These are phyloP conservation scores for Propithecus perrieri DNA, from an alignment of 2,797 vertebrate genomes.

Conservation along the genomic window DNA sequence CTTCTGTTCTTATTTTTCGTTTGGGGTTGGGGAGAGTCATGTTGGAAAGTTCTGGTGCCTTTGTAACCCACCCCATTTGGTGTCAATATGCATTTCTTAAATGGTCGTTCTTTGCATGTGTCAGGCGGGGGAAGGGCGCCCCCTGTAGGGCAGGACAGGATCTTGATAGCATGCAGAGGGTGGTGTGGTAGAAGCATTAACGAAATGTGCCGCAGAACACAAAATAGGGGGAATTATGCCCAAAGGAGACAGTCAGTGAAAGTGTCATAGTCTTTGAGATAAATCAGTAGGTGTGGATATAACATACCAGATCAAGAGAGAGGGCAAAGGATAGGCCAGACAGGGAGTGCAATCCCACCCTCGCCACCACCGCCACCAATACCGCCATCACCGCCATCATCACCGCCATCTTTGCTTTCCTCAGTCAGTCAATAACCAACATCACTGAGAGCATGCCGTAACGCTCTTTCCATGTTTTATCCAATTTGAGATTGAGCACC, in stretches of 20 bases:
- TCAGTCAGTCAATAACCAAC: background rate
- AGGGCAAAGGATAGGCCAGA: background rate
- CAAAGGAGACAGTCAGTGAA: background rate
- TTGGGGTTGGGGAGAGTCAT: background rate
- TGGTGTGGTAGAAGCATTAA: background rate
- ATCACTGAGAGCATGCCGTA: background rate
- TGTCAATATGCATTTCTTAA: background rate
- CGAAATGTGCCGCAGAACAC: background rate
- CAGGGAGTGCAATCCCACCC: background rate
- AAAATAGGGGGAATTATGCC: background rate
- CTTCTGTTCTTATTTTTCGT: background rate
- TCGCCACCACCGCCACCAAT: background rate
- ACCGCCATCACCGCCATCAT: background rate
- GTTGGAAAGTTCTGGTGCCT: background rate
- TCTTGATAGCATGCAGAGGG: background rate
- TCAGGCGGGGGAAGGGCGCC: fast-evolving
- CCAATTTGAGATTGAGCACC: background rate
- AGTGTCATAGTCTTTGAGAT: background rate
- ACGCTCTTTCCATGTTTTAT: background rate
- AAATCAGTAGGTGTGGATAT: background rate
- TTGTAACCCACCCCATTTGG: background rate
- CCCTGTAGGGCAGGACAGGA: background rate
- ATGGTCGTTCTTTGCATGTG: background rate
- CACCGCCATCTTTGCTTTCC: too few relatives aligned
- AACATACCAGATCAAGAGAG: background rate